Base-by-base conservation (phyloP, 2,888 invertebrate genomes). In the Ptycholaimellus sp. region DNA sequence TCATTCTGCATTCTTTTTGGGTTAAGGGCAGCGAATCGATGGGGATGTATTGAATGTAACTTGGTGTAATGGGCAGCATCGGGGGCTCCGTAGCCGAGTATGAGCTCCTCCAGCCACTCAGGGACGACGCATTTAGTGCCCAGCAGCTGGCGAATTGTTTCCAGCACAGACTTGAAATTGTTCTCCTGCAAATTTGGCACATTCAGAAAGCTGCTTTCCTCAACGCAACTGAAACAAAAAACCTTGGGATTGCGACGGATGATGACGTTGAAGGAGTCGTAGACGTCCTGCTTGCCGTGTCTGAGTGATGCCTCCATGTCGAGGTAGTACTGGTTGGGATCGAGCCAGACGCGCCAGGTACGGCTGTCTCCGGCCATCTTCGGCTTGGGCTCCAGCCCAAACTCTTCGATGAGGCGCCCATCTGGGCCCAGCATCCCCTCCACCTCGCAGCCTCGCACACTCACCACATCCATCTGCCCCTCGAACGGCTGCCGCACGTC, bases 121-220 rank as follows among this genome's bases (percentile, higher is more conserved):
- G 87, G 87, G 3, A 90, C 87, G 11, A 90, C 85, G 58, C 85
- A 90, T 59, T 83, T 80, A 0, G 93, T 93, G 59, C 99, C 99
- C 87, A 99, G 90, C 46, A 99, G 68, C 62, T 93, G 85, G 2
- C 96, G 68, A 41, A 99, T 99, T 0, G 96, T 99, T 61, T 93
- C 90, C 49, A 99, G 63, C 1, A 99, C 96, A 0, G 96, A 96
- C 63, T 99, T 99, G 63, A 99, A 99, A 62, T 99, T 99, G 59
- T 99, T 99, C 63, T 96, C 90, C n/a, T n/a, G n/a, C n/a, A n/a
- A n/a, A n/a, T n/a, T n/a, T n/a, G n/a, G n/a, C n/a, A n/a, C n/a
- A n/a, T n/a, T n/a, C n/a, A n/a, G n/a, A n/a, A n/a, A n/a, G n/a
- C n/a, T n/a, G n/a, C n/a, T n/a, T n/a, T n/a, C n/a, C n/a, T n/a